Conservation (phyloP, 1,140 invertebrate species). For the Drepana arcuata region DNA sequence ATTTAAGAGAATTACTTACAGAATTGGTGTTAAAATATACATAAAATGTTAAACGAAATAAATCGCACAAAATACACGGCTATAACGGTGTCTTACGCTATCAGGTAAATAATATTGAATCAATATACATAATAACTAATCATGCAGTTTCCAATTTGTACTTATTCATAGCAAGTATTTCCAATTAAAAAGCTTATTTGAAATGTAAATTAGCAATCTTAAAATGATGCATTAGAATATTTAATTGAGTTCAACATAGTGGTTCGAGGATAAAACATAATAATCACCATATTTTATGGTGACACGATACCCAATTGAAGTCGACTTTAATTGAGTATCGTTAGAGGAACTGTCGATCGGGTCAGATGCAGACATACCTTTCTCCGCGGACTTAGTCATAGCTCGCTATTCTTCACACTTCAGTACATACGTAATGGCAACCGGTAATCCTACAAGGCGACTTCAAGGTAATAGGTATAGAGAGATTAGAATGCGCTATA, state of each 20-base stretch:
- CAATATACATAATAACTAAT: too few relatives aligned
- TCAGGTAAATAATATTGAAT: too few relatives aligned
- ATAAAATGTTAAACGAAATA: not conserved
- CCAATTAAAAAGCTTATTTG: conserved; percentile 5
- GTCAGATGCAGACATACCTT: conserved; percentile 4
- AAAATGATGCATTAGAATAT: too few relatives aligned
- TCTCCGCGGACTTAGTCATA: conserved; percentile 7
- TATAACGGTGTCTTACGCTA: too few relatives aligned
- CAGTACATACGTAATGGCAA: too few relatives aligned
- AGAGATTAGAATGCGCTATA: not conserved
- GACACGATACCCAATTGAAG: not conserved
- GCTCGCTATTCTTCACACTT: not conserved
- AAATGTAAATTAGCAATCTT: conserved; percentile 7
- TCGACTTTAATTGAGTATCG: not conserved
- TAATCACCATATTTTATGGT: not conserved
- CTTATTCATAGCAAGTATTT: not conserved
- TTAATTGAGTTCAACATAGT: not conserved
- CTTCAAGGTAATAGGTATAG: too few relatives aligned
- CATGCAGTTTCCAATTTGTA: too few relatives aligned
- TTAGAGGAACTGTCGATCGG: too few relatives aligned
- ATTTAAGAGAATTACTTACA: too few relatives aligned
- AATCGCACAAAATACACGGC: not conserved
- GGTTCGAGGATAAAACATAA: not conserved
- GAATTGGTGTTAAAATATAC: not conserved
- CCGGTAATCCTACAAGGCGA: too few relatives aligned